Evolutionary conservation across 1,140 invertebrate species (phyloP), one percentile per base, ranked within the genome.

Genomic region (Drosophila novamexicana): DNA sequence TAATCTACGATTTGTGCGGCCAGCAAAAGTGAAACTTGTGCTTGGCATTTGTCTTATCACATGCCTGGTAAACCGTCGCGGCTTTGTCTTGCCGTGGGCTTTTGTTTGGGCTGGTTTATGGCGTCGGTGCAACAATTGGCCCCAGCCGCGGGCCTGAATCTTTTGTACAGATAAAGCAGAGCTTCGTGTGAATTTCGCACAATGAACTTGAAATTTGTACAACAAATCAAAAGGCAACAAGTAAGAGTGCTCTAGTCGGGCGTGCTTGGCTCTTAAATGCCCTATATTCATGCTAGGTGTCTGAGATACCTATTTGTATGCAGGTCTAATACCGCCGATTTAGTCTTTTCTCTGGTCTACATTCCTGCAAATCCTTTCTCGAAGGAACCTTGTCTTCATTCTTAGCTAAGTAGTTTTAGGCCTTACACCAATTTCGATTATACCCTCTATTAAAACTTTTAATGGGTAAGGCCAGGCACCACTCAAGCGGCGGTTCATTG

Each of bases 181-280:
- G 75, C 65, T 62, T 52, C 76, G 78, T 81, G 78, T 75, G 78
- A 81, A 71, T 58, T 81, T 72, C 40, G 76, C 72, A 81, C 75
- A 79, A 79, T 81, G 71, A 81, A 78, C 78, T 81, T 81, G 75
- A 75, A 79, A 78, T 75, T 71, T 78, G 70, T 77, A 57, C 62
- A 44, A 61, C 54, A 59, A 71, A 65, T 66, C 45, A 47, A 37
- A 61, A 62, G 44, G 18, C 22, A 72, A 65, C 22, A 54, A 53
- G 50, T 34, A 53, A 63, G 44, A 65, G 45, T 49, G 22, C 16
- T 8, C 9, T 9, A 36, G 34, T 10, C 10, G 16, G 9, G 36
- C 3, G 12, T 42, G 56, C 40, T 2, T 1, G 40, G 6, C 39
- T 14, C 2, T 1, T 1, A 44, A 16, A 49, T 56, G 34, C 18